phyloP scores from a whole-genome alignment of 1,140 invertebrate species.

The Pseudomyrmex pallidus region DNA sequence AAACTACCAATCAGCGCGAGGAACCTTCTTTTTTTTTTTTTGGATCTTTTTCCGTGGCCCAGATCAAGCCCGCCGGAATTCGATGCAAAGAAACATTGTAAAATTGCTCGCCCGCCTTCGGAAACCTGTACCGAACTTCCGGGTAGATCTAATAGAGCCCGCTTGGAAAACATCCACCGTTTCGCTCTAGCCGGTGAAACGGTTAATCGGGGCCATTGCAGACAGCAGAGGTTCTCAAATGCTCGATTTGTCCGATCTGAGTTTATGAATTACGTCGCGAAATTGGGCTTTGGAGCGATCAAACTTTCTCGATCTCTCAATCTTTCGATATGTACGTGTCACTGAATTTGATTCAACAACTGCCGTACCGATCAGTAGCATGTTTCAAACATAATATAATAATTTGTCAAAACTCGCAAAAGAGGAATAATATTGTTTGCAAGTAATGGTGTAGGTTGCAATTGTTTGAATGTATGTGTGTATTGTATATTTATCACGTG shows the following conservation, averaged over 20 bases:
- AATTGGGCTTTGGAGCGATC: neutral
- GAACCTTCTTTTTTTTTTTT: slow-evolving; percentile 8
- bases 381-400: neutral
- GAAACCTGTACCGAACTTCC: slow-evolving; percentile 66
- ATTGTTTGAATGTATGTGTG: slow-evolving; percentile 2
- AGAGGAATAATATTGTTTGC: neutral
- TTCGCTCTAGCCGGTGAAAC: slow-evolving; percentile 77
- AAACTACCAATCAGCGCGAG: slow-evolving; percentile 63
- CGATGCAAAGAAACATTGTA: slow-evolving; percentile 77
- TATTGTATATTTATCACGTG: slow-evolving; percentile 1
- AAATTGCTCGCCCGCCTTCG: slow-evolving; percentile 70
- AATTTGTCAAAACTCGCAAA: neutral
- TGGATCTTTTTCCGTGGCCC: slow-evolving; percentile 59
- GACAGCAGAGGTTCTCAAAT: slow-evolving; percentile 77
- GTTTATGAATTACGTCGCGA: slow-evolving; percentile 14
- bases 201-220: slow-evolving; percentile 79
- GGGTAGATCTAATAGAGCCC: slow-evolving; percentile 72
- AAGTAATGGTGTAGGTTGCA: too few relatives aligned
- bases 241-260: slow-evolving; percentile 1
- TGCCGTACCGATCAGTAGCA: neutral
- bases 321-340: neutral
- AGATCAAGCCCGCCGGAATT: slow-evolving; percentile 61
- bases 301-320: neutral
- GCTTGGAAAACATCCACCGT: slow-evolving; percentile 77
- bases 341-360: neutral